Base-by-base conservation (phyloP, 2,113 vertebrate genomes). In the Hippocampus guttulatus region DNA sequence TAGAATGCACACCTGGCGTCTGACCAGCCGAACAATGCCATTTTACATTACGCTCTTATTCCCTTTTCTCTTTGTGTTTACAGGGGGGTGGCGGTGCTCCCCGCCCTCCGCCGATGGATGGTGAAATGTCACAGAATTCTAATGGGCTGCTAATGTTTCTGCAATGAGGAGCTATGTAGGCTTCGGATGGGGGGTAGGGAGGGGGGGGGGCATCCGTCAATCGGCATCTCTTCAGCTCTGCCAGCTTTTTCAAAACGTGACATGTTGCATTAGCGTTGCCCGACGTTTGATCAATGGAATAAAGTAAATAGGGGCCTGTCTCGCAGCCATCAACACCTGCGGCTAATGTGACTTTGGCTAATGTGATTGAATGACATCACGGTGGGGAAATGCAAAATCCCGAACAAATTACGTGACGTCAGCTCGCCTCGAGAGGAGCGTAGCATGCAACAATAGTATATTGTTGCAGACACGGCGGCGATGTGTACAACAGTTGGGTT, bases 41-140 rank as follows among this genome's bases (percentile, higher is more conserved):
- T 88, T 87, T 87, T 87, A 84, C 87, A 86, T 88, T 84, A 82
- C 75, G 70, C 78, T 81, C 79, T 82, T 61, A 71, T 84, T 87
- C 84, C 81, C 76, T 72, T 80, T 81, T 86, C 87, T 82, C 87
- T 84, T 87, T 74, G 83, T 90, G 86, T 91, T 90, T 89, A 88
- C 87, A 88, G 78, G 77, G 74, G 78, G 72, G 82, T 70, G 69
- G 82, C 70, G 67, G 63, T 69, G 81, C 81, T 84, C 88, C 5
- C 58, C 58, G 27, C 58, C 58, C 70, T 71, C 79, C 75, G 75
- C 79, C 75, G 75, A 77, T 65, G 69, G 83, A 86, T 67, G 77
- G 71, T 78, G 81, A 91, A 91, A 91, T 91, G 89, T 91, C 89
- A 91, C 45, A 55, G 86, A 87, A 91, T 92, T 81, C 89, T 90